Evolutionary conservation across 2,113 vertebrate species (phyloP).

Genomic region (Triplophysa dalaica): DNA sequence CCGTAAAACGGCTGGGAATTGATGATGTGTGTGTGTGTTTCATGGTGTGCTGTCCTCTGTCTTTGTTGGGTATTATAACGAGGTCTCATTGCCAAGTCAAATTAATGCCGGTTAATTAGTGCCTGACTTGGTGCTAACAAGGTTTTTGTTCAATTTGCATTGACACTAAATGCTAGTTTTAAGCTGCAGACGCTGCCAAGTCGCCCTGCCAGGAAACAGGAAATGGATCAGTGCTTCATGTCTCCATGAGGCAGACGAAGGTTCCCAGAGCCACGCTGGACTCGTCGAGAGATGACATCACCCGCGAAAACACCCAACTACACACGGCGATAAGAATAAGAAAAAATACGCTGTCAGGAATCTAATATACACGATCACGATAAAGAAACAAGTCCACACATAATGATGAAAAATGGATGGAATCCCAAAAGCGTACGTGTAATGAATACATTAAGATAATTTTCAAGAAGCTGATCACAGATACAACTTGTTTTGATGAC

Average conservation of each 20-base stretch:
- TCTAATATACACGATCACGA: background rate
- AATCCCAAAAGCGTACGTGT: too few species aligned
- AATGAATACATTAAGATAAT: too few species aligned
- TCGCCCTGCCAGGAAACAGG: constrained; percentile 53
- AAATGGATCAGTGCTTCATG: constrained; percentile 52
- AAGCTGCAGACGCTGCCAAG: constrained; percentile 41
- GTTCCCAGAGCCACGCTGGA: constrained; percentile 48
- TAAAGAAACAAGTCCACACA: background rate
- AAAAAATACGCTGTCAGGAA: background rate
- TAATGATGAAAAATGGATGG: too few species aligned
- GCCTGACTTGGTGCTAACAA: constrained; percentile 42
- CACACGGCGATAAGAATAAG: constrained; percentile 37
- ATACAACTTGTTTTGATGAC: too few species aligned
- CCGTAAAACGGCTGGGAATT: constrained; percentile 26
- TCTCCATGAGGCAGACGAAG: constrained; percentile 51
- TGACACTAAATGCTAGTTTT: constrained; percentile 38
- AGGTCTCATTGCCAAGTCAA: constrained; percentile 24
- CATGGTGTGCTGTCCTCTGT: background rate
- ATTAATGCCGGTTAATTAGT: constrained; percentile 35
- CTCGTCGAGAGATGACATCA: constrained; percentile 52
- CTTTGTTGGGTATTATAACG: constrained; percentile 15
- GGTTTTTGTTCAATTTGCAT: constrained; percentile 34
- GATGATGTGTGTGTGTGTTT: constrained; percentile 14
- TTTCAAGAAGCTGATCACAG: too few species aligned
- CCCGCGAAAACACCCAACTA: constrained; percentile 14